Percentiles rank a stretch among this genome's conserved stretches.
Evolutionary conservation across 1,140 invertebrate genomes (phyloP).

Genomic region (Portunus trituberculatus): DNA sequence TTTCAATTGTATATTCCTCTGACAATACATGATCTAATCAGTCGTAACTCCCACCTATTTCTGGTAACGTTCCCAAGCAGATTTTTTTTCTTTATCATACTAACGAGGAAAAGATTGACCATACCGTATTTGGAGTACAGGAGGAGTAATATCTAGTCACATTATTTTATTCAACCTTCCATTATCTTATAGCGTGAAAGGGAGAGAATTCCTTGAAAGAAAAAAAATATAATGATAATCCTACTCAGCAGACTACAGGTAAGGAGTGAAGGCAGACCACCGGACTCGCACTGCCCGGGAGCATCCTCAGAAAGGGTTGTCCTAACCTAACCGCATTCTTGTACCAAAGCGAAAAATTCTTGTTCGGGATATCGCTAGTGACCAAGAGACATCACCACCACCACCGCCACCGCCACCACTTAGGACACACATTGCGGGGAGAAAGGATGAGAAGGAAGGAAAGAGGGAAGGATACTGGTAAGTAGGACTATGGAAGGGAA

Average conservation of each 20-base stretch:
- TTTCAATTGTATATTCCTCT: background rate
- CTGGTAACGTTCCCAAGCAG: background rate
- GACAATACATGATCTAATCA: background rate
- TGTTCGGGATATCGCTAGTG: constrained; percentile 40
- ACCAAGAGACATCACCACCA: constrained; percentile 29
- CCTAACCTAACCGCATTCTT: constrained; percentile 41
- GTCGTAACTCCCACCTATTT: background rate
- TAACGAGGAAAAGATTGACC: background rate
- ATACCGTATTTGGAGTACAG: no score
- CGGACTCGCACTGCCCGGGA: background rate
- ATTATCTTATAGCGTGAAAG: no score
- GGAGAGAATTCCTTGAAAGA: no score
- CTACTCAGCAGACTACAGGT: no score
- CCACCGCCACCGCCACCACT: background rate
- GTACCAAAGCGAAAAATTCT: constrained; percentile 14
- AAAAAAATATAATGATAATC: no score
- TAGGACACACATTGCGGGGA: background rate
- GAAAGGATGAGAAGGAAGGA: background rate
- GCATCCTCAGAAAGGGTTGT: background rate
- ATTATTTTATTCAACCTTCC: no score
- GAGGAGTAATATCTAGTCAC: no score
- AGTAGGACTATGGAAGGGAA: background rate
- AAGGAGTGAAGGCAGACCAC: no score
- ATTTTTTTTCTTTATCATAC: background rate
- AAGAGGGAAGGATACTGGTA: background rate